Evolutionary conservation across 1,140 invertebrate genomes (phyloP), one percentile per base, ranked within the genome.

Genomic region (Muscidifurax raptorellus): DNA sequence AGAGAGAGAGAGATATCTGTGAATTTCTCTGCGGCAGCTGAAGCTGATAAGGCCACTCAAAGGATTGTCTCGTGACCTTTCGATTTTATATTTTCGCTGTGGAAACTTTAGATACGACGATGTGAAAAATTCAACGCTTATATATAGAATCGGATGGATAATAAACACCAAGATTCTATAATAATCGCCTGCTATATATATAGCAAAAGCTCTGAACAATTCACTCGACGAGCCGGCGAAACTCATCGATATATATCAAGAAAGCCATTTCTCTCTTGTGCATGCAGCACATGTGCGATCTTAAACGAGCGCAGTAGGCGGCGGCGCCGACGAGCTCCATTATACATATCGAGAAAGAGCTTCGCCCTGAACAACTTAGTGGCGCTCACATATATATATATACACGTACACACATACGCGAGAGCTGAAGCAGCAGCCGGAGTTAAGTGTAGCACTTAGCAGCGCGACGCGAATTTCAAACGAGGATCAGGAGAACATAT

Each of bases 361-460:
- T 77, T 75, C 25, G 59, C 44, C 44, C 2, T 0, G 36, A 69
- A 78, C 82, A 74, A 79, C 9, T n/a, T 7, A 25, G 18, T 32
- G 28, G 13, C 44, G 22, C 30, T n/a, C n/a, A n/a, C n/a, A n/a
- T n/a, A n/a, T n/a, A n/a, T n/a, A n/a, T n/a, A n/a, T n/a, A n/a
- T n/a, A n/a, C n/a, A n/a, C n/a, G n/a, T n/a, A 67, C 18, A 28
- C 12, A 0, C 15, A 18, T 10, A 18, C 15, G 44, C 13, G 44
- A 13, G 44, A 47, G 44, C 44, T 47, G 15, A 47, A 47, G 44
- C 52, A 47, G 44, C 52, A 30, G 44, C 27, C 59, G 18, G 59
- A 84, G 82, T 84, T 84, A 80, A 84, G 82, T 83, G 82, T 79
- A 84, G 82, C 82, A 84, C 82, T 84, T 84, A 84, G 76, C 47